Percentiles rank a stretch among this genome's conserved stretches.
Evolutionary conservation across 2,797 vertebrate species (phyloP).

Genomic region (Sternarchorhynchus goeldii): DNA sequence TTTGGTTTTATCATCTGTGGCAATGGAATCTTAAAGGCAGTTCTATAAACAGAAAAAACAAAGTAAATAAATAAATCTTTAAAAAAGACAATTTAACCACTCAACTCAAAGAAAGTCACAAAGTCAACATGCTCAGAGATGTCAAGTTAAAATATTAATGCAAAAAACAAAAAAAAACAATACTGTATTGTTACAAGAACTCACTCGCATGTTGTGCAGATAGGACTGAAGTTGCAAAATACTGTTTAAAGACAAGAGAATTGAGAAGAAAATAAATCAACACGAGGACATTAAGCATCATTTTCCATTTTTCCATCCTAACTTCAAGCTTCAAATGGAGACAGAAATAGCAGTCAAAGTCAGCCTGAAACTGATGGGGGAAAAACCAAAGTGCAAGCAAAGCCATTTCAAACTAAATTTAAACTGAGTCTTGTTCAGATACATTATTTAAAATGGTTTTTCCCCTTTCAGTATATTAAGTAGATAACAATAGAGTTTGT

Average conservation of each 20-base stretch:
- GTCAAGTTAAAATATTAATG: not conserved
- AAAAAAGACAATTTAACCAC: not conserved
- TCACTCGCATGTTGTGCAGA: conserved; percentile 99
- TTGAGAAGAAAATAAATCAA: conserved; percentile 28
- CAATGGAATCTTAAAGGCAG: conserved; percentile 96
- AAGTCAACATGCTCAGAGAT: not conserved
- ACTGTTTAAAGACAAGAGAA: conserved; percentile 70
- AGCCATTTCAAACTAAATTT: no score
- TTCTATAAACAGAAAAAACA: conserved; percentile 74
- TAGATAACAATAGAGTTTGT: not conserved
- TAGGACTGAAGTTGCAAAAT: conserved; percentile 99
- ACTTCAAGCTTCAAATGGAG: no score
- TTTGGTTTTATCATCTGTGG: conserved; percentile 95
- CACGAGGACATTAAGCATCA: not conserved
- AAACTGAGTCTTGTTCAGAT: not conserved
- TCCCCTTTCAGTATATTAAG: not conserved
- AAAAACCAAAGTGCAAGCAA: no score
- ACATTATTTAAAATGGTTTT: not conserved
- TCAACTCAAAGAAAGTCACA: not conserved
- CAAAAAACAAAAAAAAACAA: not conserved
- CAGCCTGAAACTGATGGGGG: no score
- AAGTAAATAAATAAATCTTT: not conserved
- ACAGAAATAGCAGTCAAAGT: no score
- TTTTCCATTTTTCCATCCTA: no score
- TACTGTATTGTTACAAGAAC: conserved; percentile 62